Evolutionary conservation across 2,888 invertebrate genomes (phyloP), one percentile per base, ranked within the genome.

Genomic region (Drosophila macrospina): DNA sequence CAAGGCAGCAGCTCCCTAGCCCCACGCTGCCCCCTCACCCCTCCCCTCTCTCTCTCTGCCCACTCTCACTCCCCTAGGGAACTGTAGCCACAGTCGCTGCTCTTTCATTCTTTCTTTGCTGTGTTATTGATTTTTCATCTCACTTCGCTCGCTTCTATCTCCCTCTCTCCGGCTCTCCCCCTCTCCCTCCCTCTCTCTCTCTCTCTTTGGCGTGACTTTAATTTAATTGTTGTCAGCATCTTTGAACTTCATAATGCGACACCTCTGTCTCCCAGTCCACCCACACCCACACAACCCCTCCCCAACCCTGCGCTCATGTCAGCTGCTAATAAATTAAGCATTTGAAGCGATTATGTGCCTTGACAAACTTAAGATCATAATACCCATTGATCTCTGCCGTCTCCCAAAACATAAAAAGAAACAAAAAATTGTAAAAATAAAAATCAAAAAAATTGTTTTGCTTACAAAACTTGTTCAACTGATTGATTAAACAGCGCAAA

Each of bases 211-310:
- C 75, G 69, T 86, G 88, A 88, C 81, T 81, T 81, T 86, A 79
- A 85, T 85, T 85, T 85, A 88, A 85, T 88, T 85, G 85, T 88
- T 85, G 84, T 83, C 88, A 88, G 84, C 85, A 88, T 88, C 88
- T 85, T 85, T 85, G 88, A 88, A 85, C 86, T 76, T 69, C 50
- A 64, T 44, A 57, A 57, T 37, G 51, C 45, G 39, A 48, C 51
- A 66, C 45, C 52, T 32, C 11, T 28, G n/a, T 50, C 41, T 52
- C 41, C 45, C 44, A n/a, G 1, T 0, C 6, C 1, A 5, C 36
- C 13, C 36, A n/a, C 5, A n/a, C n/a, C n/a, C n/a, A n/a, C n/a
- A n/a, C n/a, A n/a, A 1, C 5, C 36, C 39, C 45, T 5, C 39
- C 13, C 16, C 26, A 11, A 2, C 15, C 24, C 15, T 13, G 4